phyloP scores from a whole-genome alignment of 2,797 vertebrate species.

The Chelonia mydas region DNA sequence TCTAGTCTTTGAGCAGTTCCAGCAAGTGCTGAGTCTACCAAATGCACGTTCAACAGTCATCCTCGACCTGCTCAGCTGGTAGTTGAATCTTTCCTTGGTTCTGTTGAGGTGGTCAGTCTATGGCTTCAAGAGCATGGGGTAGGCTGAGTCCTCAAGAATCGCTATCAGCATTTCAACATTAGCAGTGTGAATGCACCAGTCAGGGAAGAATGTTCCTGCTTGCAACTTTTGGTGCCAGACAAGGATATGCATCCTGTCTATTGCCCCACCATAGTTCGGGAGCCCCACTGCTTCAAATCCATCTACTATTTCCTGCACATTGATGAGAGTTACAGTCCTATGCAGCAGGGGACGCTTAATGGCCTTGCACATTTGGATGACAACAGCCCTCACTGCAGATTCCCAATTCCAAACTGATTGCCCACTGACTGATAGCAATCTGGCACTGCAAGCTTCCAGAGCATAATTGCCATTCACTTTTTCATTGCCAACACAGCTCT shows the following conservation, averaged over 20 bases:
- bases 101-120: neutral
- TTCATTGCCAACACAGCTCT: neutral
- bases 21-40: neutral
- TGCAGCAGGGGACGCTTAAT: neutral
- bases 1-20: neutral
- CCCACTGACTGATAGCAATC: neutral
- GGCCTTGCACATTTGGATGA: neutral
- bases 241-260: neutral
- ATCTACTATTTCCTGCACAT: neutral
- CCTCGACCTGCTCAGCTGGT: neutral
- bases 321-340: neutral
- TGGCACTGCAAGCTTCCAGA: neutral
- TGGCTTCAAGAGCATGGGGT: neutral
- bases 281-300: neutral
- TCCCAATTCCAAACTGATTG: neutral
- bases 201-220: neutral
- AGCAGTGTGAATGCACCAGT: neutral
- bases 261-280: neutral
- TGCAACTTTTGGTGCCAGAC: neutral
- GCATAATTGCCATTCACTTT: neutral
- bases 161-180: neutral
- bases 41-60: neutral
- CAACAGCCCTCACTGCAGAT: neutral
- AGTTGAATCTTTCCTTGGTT: neutral
- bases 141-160: neutral